A percentile compares a stretch with the other conserved stretches of the same genome.
These are phyloP conservation scores for Druon quercuslanigerum DNA, from an alignment of 1,140 invertebrate species.

Conservation along the genomic window DNA sequence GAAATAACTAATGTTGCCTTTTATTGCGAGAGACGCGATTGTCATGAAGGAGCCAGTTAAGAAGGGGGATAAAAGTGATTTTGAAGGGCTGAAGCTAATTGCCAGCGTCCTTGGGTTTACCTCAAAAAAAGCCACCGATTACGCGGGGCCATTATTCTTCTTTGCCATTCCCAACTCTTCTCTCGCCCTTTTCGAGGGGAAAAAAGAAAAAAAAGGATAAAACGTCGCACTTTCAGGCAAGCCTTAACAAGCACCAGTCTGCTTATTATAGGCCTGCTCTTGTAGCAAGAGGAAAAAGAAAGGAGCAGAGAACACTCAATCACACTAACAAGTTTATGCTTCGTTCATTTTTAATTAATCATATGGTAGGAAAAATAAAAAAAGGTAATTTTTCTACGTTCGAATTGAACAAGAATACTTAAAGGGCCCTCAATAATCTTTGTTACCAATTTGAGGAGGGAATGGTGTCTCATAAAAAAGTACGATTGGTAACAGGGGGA, in stretches of 20 bases:
- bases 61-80: conserved; percentile 13
- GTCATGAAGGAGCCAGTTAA: not conserved
- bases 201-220: conserved; percentile 35
- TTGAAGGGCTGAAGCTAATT: conserved; percentile 9
- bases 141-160: conserved; percentile 43
- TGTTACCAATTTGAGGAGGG: no score
- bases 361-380: no score
- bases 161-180: conserved; percentile 33
- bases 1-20: not conserved
- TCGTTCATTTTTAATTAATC: no score
- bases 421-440: no score
- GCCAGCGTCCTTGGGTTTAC: conserved; percentile 26
- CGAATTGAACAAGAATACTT: no score
- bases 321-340: not conserved
- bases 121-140: conserved; percentile 48
- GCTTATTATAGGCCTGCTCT: conserved; percentile 49
- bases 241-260: conserved; percentile 46
- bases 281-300: not conserved
- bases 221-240: conserved; percentile 52
- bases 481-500: no score
- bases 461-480: no score
- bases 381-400: no score
- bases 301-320: conserved; percentile 16
- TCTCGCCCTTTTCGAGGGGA: conserved; percentile 2
- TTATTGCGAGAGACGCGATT: not conserved